phyloP scores from a whole-genome alignment of 1,140 invertebrate species.

The Achroia grisella region DNA sequence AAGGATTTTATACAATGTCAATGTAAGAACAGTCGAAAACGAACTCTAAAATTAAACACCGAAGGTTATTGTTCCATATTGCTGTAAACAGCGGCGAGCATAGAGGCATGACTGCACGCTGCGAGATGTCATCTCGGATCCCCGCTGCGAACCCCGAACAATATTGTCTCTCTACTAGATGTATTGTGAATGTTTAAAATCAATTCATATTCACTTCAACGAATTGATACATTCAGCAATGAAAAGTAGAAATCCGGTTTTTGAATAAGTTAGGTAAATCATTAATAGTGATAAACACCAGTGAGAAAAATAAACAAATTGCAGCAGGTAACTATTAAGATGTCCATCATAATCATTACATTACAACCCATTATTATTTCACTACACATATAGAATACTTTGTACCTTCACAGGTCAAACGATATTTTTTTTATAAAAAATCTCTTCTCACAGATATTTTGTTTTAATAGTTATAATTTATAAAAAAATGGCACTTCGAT shows the following conservation, averaged over 20 bases:
- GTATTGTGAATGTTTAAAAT: conserved; percentile 69
- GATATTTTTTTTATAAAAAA: too few relatives aligned
- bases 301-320: too few relatives aligned
- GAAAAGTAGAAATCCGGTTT: too few relatives aligned
- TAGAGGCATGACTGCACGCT: conserved; percentile 61
- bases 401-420: too few relatives aligned
- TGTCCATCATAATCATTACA: too few relatives aligned
- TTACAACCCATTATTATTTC: too few relatives aligned
- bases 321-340: too few relatives aligned
- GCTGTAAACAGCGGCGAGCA: conserved; percentile 25
- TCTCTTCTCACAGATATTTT: too few relatives aligned
- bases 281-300: conserved; percentile 10
- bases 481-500: too few relatives aligned
- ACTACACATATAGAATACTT: too few relatives aligned
- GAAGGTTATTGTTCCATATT: conserved; percentile 10
- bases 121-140: conserved; percentile 68
- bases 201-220: conserved; percentile 62
- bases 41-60: conserved; percentile 24
- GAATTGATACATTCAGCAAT: conserved; percentile 22
- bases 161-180: conserved; percentile 68
- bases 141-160: conserved; percentile 66
- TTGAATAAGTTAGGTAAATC: background rate
- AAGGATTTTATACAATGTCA: background rate
- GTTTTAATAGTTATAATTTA: too few relatives aligned
- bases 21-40: conserved; percentile 13